phyloP scores from a whole-genome alignment of 2,888 invertebrate genomes.

The Latrodectus hesperus region DNA sequence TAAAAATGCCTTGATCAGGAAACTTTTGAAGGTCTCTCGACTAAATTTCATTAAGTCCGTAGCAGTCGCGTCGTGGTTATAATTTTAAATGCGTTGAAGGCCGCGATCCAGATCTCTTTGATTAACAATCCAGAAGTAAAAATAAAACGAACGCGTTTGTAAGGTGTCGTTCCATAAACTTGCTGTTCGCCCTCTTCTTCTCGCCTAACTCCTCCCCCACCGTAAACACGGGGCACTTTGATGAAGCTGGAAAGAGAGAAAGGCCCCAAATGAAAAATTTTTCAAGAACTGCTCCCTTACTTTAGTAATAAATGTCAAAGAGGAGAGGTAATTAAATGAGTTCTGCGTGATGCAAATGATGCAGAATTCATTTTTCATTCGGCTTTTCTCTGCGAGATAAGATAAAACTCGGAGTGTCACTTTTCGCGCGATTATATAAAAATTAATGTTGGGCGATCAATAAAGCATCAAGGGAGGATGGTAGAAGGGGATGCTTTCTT shows the following conservation, averaged over 20 bases:
- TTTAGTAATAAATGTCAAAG: slow-evolving; percentile 69
- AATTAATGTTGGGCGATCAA: slow-evolving; percentile 66
- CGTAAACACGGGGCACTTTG: slow-evolving; percentile 68
- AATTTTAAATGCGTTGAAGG: slow-evolving; percentile 65
- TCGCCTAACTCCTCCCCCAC: slow-evolving; percentile 14
- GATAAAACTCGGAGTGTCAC: slow-evolving; percentile 59
- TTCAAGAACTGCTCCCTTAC: slow-evolving; percentile 65
- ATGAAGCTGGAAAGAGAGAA: slow-evolving; percentile 49
- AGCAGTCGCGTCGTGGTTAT: slow-evolving; percentile 61
- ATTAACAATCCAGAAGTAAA: slow-evolving; percentile 62
- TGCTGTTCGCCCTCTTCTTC: slow-evolving; percentile 25
- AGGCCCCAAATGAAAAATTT: slow-evolving; percentile 68
- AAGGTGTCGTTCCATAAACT: slow-evolving; percentile 60
- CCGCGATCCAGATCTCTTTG: slow-evolving; percentile 67
- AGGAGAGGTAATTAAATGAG: slow-evolving; percentile 68
- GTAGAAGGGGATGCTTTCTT: slow-evolving; percentile 11
- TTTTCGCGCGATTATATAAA: slow-evolving; percentile 63
- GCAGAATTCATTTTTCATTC: slow-evolving; percentile 60
- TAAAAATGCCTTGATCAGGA: slow-evolving; percentile 67
- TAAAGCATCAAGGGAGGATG: slow-evolving; percentile 11
- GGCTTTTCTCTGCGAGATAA: slow-evolving; percentile 49
- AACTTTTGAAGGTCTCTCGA: slow-evolving; percentile 65
- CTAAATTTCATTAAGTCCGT: slow-evolving; percentile 68
- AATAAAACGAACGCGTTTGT: slow-evolving; percentile 43
- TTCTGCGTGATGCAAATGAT: slow-evolving; percentile 66